Evolutionary conservation across 2,113 vertebrate genomes (phyloP), one percentile per base, ranked within the genome.

Genomic region (Aegypius monachus): DNA sequence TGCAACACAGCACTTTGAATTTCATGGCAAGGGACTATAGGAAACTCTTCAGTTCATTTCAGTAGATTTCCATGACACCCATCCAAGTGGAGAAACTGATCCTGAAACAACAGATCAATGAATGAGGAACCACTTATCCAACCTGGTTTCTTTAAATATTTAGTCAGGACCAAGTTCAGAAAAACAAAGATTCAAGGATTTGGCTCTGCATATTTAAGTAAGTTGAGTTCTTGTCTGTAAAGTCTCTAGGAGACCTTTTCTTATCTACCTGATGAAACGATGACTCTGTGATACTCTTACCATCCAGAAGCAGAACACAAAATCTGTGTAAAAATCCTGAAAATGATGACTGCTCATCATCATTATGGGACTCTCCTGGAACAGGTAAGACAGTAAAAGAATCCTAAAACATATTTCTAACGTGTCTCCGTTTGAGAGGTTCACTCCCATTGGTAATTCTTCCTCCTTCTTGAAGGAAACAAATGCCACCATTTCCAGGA

Each of bases 21-120:
- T 86, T 58, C 47, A 16, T 17, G 50, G 88, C 93, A 86, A 67
- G 81, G 55, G 22, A 56, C 15, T 7, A 16, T 0, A 73, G 47
- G 83, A 55, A 89, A 74, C 43, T 81, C 65, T 72, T 79, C 63
- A 53, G 71, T 9, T 88, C 68, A 23, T 38, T 55, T 68, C 93
- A 82, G 89, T 16, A 89, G 38, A 93, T 89, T 96, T 90, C 93
- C 70, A 79, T 52, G 16, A 72, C 48, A 52, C 66, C 26, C 4
- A 0, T 92, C 91, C 95, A 88, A 83, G 71, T 6, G 82, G 48
- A 95, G 94, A 90, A 90, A 65, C 67, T 22, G 79, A 72, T 93
- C 91, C 96, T 92, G 79, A 88, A 93, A 93, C 71, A 95, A 72
- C 90, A 56, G 85, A 94, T 95, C 94, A 43, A 16, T 92, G 86